Base-by-base conservation (phyloP, 2,888 invertebrate species). In the Drosophila phalerata region DNA sequence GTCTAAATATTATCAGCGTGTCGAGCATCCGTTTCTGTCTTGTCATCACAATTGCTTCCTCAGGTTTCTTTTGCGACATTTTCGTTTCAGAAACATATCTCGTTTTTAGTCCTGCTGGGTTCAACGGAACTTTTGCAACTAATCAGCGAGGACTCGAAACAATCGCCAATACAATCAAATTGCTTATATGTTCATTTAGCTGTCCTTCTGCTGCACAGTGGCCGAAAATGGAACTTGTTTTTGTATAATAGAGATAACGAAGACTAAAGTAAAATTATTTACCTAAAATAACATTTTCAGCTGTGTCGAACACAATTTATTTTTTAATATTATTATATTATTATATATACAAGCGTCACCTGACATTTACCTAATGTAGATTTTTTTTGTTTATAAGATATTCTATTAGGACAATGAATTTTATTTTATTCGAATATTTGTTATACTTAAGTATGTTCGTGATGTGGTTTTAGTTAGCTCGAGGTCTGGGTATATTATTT, bases 1-100 rank as follows among this genome's bases (percentile, higher is more conserved):
- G 94, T 25, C 94, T 90, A 78, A 95, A 91, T 47, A 92, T 88
- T 30, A 83, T 73, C 49, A 91, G 25, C 0, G 90, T 89, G 48
- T 90, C 85, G 4, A 81, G 45, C 25, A 80, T 32, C 11, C 80
- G 57, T 8, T 70, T 67, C 6, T 75, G 57, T 10, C 74, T 34
- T 52, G 70, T 82, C 45, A 79, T 48, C 61, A 42, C 48, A 48
- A 17, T 34, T 28, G 43, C 48, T 10, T 56, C 37, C 30, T 49
- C 32, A 22, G 17, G 38, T 70, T 62, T 79, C 76, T 70, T 73
- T 78, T 78, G 71, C 77, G 74, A 61, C 90, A 89, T 90, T 89
- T 88, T 83, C 77, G 78, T 76, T 79, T 79, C 60, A 79, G 47
- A 65, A 76, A 84, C 77, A 77, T 83, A 43, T 57, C 71, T 66